Evolutionary conservation across 2,113 vertebrate species (phyloP), one percentile per base, ranked within the genome.

Genomic region (Phrynosoma blainvillii): DNA sequence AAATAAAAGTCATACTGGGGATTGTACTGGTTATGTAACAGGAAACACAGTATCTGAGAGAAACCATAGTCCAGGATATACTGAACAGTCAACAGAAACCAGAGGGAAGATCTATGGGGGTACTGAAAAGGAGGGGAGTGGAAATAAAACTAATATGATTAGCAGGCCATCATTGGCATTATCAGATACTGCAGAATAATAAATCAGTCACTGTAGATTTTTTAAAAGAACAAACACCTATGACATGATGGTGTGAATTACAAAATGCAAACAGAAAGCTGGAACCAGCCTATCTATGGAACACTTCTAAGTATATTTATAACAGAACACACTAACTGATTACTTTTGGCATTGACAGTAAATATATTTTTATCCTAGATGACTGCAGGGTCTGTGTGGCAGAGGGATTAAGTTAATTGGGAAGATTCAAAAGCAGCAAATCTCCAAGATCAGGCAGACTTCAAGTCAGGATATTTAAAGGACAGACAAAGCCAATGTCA

Each of bases 341-440:
- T 89, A 79, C 79, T 89, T 66, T 90, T 91, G 89, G 82, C 91
- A 89, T 73, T 79, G 76, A 84, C 27, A 86, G 56, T 81, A 90
- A 90, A 86, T 89, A 89, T 82, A 83, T 62, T 91, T 94, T 92
- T 87, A 91, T 93, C 88, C 87, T 90, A 78, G 68, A 87, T 84
- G 42, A 91, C 84, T 93, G 87, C 62, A 86, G 75, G 80, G 25
- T 89, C 42, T 93, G 89, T 85, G 65, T 91, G 73, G 73, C 12
- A 92, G 91, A 91, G 88, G 74, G 86, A 94, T 95, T 93, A 92
- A 90, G 42, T 89, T 94, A 90, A 93, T 16, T 93, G 76, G 25
- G 65, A 36, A 90, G 56, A 92, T 56, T 93, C 79, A 75, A 59
- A 93, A 91, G 73, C 74, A 93, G 70, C 42, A 95, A 95, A 95